phyloP scores from a whole-genome alignment of 2,888 invertebrate species.

The Coecobrya sp. region DNA sequence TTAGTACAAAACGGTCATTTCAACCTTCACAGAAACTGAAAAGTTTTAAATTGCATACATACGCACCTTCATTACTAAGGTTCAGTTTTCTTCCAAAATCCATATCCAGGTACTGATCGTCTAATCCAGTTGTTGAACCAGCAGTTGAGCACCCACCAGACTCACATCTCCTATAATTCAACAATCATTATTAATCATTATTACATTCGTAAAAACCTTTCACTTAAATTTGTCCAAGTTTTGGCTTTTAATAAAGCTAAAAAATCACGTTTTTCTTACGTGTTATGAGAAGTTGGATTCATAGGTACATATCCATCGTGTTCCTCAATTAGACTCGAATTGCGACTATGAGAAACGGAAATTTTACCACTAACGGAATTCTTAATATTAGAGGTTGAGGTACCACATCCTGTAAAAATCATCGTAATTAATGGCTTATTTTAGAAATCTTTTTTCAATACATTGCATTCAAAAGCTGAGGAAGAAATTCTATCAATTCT shows the following conservation, averaged over 20 bases:
- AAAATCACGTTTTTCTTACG: slow-evolving; percentile 66
- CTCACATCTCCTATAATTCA: slow-evolving; percentile 83
- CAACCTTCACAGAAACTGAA: not conserved
- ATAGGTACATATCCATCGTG: slow-evolving; percentile 85
- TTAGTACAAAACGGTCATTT: not conserved
- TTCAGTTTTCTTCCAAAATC: slow-evolving; percentile 85
- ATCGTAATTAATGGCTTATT: not conserved
- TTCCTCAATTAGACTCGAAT: slow-evolving; percentile 86
- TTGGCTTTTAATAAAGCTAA: not conserved
- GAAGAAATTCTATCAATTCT: not conserved
- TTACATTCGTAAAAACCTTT: no score
- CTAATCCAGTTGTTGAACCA: slow-evolving; percentile 85
- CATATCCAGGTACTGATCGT: slow-evolving; percentile 86
- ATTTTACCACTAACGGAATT: slow-evolving; percentile 78
- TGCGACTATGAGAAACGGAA: slow-evolving; percentile 85
- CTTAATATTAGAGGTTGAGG: slow-evolving; percentile 41
- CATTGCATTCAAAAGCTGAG: no score
- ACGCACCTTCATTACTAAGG: slow-evolving; percentile 86
- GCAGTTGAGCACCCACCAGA: slow-evolving; percentile 85
- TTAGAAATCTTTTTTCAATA: not conserved
- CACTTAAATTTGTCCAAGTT: not conserved
- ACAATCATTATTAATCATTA: no score
- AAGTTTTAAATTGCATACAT: slow-evolving; percentile 44
- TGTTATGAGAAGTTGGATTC: slow-evolving; percentile 83
- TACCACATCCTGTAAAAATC: slow-evolving; percentile 38